Evolutionary conservation across 2,113 vertebrate species (phyloP), one percentile per base, ranked within the genome.

Genomic region (Caranx ignobilis): DNA sequence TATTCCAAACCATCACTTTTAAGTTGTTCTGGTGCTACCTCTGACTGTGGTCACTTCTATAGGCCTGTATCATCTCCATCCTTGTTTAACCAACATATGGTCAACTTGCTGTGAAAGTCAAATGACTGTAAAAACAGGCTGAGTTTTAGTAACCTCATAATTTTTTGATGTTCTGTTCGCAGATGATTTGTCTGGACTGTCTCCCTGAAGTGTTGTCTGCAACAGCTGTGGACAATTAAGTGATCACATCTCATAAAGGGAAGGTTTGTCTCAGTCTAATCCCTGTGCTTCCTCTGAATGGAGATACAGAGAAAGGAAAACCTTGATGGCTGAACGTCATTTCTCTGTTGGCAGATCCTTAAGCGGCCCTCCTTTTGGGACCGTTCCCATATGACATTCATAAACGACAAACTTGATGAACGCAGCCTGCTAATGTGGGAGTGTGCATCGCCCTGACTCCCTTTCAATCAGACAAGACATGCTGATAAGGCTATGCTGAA

Each of bases 401-500:
- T 37, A 43, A 45, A 75, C 26, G 26, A 72, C 1, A 0, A 34
- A n/a, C 16, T 57, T 55, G 56, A 69, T 55, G 34, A 65, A 60
- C 32, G 39, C 45, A 59, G 76, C 7, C 15, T 5, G 41, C 34
- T 76, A 59, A 39, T 21, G 9, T 39, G 56, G 16, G 41, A 67
- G 50, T 62, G 78, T 71, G 68, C 77, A 76, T 84, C 59, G 3
- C 54, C 32, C 55, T 19, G 55, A 39, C 71, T 32, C 45, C 43
- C 57, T 34, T 64, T 82, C 75, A 77, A 43, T 45, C 45, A 35
- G 54, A 6, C 10, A 3, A 62, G 48, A 74, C 32, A 16, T 67
- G 48, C 19, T 31, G 74, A 60, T 72, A 65, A 82, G 34, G 32
- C 64, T 68, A 2, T 63, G 55, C 54, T 84, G 50, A 68, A 69